Evolutionary conservation across 2,888 invertebrate genomes (phyloP).

Genomic region (Lasioglossum morio): DNA sequence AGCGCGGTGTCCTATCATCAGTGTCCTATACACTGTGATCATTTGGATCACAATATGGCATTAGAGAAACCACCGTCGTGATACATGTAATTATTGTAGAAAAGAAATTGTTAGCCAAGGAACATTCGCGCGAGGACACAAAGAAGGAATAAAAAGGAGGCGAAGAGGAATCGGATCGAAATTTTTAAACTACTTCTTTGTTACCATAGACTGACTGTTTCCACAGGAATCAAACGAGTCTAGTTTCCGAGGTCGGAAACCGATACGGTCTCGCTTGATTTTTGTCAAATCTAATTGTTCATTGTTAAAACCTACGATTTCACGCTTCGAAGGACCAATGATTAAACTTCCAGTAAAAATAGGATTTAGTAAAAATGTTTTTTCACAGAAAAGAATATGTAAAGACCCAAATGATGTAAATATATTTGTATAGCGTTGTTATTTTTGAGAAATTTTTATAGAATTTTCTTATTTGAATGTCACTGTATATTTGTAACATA

Average conservation of each 20-base stretch:
- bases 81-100: constrained; percentile 37
- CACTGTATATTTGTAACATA: constrained; percentile 56
- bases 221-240: constrained; percentile 24
- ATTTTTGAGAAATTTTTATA: constrained; percentile 52
- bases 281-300: constrained; percentile 35
- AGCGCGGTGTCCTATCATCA: constrained; percentile 95
- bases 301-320: constrained; percentile 35
- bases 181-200: constrained; percentile 13
- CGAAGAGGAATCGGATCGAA: constrained; percentile 14
- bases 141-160: neutral
- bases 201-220: constrained; percentile 62
- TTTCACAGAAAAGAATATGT: constrained; percentile 47
- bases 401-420: constrained; percentile 34
- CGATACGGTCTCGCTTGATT: constrained; percentile 17
- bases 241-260: constrained; percentile 47
- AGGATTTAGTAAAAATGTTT: constrained; percentile 44
- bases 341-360: constrained; percentile 54
- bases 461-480: constrained; percentile 43
- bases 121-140: neutral
- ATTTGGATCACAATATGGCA: constrained; percentile 74
- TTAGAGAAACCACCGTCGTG: constrained; percentile 66
- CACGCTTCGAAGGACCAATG: constrained; percentile 42
- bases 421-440: constrained; percentile 51
- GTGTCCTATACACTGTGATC: constrained; percentile 85
- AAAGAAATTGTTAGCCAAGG: constrained; percentile 15